Evolutionary conservation across 2,888 invertebrate genomes (phyloP).

Genomic region (Diploptera punctata): DNA sequence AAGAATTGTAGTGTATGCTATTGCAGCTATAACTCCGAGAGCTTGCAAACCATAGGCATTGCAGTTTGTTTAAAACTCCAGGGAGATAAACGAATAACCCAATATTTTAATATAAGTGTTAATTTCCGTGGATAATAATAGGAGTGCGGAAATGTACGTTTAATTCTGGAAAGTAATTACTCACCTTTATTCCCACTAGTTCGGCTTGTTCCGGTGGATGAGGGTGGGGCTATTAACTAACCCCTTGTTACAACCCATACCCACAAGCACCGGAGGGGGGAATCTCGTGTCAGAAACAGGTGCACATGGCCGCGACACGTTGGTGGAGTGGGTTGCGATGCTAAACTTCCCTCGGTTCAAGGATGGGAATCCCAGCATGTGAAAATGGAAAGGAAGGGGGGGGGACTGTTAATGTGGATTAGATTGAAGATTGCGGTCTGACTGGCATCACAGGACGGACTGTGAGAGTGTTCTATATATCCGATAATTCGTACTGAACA

Average conservation of each 20-base stretch:
- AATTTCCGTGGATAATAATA: too few relatives aligned
- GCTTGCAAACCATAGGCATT: too few relatives aligned
- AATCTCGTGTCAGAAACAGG: slow-evolving; percentile 21
- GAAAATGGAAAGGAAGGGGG: neutral
- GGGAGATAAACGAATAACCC: too few relatives aligned
- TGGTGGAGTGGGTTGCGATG: neutral
- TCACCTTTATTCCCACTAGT: too few relatives aligned
- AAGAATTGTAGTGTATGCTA: too few relatives aligned
- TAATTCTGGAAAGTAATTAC: neutral
- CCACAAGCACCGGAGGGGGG: neutral
- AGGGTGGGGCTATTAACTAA: slow-evolving; percentile 12
- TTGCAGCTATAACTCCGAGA: too few relatives aligned
- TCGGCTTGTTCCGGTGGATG: too few relatives aligned
- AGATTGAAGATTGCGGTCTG: neutral
- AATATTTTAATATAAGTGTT: too few relatives aligned
- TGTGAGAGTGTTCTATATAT: too few relatives aligned
- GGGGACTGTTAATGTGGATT: neutral
- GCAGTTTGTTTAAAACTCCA: too few relatives aligned
- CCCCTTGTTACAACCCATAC: neutral
- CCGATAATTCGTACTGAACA: too few relatives aligned
- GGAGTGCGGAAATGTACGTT: slow-evolving; percentile 9
- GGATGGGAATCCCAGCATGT: slow-evolving; percentile 6
- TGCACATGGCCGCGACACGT: slow-evolving; percentile 18
- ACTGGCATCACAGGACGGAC: neutral
- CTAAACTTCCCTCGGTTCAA: neutral